Conservation (phyloP, 2,113 vertebrate species). For the Desmodus rotundus region DNA sequence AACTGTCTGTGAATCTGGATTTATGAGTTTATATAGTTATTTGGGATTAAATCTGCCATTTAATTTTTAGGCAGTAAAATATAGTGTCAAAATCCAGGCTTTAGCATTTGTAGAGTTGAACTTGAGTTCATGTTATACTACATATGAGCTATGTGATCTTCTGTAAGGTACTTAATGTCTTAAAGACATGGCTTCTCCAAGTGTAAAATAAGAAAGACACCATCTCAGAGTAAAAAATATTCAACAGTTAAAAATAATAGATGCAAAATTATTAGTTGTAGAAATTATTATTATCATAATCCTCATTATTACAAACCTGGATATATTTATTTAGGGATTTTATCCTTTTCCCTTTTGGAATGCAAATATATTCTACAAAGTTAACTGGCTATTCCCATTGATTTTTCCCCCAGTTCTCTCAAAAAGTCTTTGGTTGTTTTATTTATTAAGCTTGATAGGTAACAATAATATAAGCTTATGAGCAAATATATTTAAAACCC, state of each 20-base stretch:
- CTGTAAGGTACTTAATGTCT: neutral
- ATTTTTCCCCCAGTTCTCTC: neutral
- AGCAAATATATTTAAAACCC: neutral
- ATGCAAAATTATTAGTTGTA: neutral
- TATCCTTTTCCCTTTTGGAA: neutral
- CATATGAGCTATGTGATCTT: neutral
- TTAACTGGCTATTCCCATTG: neutral
- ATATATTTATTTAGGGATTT: neutral
- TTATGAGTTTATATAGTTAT: neutral
- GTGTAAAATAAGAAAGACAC: neutral
- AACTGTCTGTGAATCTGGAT: neutral
- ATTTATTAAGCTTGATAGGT: neutral
- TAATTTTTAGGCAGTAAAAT: neutral
- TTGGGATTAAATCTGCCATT: neutral
- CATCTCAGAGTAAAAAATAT: neutral
- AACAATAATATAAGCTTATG: neutral
- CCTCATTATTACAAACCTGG: neutral
- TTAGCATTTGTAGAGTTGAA: neutral
- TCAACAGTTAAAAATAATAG: neutral
- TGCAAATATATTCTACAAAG: neutral
- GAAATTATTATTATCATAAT: neutral
- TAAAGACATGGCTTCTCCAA: neutral
- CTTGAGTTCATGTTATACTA: neutral
- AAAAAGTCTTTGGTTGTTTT: neutral
- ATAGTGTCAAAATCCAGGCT: neutral